Conservation (phyloP, 2,113 vertebrate species). For the Heliornis fulica region DNA sequence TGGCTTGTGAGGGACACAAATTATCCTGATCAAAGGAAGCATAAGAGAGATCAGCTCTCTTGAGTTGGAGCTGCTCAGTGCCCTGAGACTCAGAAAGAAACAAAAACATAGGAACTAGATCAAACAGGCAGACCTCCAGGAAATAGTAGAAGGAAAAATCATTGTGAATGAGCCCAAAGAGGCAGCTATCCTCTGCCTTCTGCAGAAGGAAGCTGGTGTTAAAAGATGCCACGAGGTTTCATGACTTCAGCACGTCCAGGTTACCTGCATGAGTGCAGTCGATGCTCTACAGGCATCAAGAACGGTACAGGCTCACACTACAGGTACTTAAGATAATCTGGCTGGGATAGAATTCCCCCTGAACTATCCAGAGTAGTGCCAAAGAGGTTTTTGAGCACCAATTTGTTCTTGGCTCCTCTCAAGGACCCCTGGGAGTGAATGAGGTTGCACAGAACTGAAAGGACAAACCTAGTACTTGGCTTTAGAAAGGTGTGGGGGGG, state of each 20-base stretch:
- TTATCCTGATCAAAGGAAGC: neutral
- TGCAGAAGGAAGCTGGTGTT: neutral
- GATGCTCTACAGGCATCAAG: neutral
- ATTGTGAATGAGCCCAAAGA: neutral
- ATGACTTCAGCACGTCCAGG: neutral
- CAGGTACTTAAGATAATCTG: neutral
- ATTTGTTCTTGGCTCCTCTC: neutral
- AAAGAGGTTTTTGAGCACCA: neutral
- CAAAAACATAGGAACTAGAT: neutral
- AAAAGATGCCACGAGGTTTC: neutral
- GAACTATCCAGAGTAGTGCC: neutral
- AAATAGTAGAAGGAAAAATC: neutral
- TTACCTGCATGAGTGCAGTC: neutral
- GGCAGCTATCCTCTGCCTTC: neutral
- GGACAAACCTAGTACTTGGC: neutral
- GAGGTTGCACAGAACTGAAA: neutral
- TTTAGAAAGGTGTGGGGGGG: neutral
- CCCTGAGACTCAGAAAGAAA: neutral
- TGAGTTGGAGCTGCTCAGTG: neutral
- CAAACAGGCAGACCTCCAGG: neutral
- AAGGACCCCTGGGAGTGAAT: neutral
- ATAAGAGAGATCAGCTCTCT: neutral
- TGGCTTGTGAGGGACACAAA: neutral
- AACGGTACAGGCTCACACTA: neutral
- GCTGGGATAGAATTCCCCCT: neutral